Conservation (phyloP, 2,113 vertebrate species). For the Hepsetus odoe region DNA sequence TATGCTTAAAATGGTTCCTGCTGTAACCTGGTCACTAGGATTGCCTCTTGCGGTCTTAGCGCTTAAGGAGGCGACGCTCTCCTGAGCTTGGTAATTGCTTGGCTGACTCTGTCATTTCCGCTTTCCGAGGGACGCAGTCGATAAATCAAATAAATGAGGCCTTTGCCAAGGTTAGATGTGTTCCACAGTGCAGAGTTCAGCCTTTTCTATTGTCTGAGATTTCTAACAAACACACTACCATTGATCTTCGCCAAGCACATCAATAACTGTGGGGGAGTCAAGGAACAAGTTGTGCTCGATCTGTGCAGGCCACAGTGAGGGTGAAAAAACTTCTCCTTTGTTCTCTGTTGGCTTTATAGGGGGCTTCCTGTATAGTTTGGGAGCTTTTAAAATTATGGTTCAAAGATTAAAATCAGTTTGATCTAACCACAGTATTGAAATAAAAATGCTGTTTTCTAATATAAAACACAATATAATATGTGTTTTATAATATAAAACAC, state of each 20-base stretch:
- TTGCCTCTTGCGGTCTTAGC: constrained; percentile 13
- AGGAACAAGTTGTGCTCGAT: constrained; percentile 45
- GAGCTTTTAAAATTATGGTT: constrained; percentile 10
- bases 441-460: background rate
- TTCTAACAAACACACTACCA: constrained; percentile 57
- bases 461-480: background rate
- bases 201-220: constrained; percentile 57
- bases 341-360: constrained; percentile 35
- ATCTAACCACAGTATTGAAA: background rate
- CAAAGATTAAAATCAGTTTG: background rate
- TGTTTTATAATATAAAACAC: no score
- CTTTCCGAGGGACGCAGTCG: constrained; percentile 50
- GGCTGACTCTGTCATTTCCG: constrained; percentile 57
- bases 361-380: background rate
- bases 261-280: constrained; percentile 48
- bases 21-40: constrained; percentile 2
- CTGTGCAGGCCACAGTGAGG: constrained; percentile 2
- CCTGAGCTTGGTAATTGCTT: constrained; percentile 54
- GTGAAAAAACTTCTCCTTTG: constrained; percentile 26
- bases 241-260: constrained; percentile 56
- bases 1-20: background rate
- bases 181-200: constrained; percentile 52
- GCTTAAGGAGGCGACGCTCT: constrained; percentile 16
- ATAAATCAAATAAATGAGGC: constrained; percentile 65
- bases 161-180: constrained; percentile 51